Evolutionary conservation across 2,888 invertebrate species (phyloP).

Genomic region (Periphyllus acericola): DNA sequence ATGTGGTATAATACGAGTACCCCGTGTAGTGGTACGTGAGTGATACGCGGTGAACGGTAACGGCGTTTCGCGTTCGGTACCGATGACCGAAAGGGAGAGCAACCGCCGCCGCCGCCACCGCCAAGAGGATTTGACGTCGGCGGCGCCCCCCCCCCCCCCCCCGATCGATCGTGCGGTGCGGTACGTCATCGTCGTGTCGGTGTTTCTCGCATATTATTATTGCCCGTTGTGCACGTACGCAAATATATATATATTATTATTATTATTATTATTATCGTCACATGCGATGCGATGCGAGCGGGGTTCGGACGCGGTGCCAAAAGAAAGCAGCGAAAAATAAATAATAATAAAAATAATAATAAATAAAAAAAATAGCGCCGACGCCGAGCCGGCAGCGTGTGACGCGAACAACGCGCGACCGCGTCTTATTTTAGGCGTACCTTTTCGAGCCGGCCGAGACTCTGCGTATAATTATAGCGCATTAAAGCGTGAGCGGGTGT

Average conservation of each 20-base stretch:
- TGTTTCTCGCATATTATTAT: background rate
- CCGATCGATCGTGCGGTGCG: background rate
- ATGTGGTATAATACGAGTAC: too few species aligned
- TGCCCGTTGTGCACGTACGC: background rate
- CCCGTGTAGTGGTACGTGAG: background rate
- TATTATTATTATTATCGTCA: background rate
- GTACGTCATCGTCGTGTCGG: background rate
- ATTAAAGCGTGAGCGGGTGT: background rate
- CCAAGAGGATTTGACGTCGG: background rate
- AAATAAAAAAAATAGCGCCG: background rate
- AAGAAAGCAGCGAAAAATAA: too few species aligned
- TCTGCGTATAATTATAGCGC: slow-evolving; percentile 39
- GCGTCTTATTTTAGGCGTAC: slow-evolving; percentile 42
- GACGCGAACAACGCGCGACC: background rate
- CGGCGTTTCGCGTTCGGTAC: background rate
- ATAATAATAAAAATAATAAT: too few species aligned
- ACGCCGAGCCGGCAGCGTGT: background rate
- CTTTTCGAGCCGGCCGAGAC: slow-evolving; percentile 21
- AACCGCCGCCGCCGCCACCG: background rate
- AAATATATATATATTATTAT: background rate
- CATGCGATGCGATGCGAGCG: background rate
- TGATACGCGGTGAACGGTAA: background rate
- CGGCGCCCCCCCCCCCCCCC: too few species aligned
- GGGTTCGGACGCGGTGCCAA: too few species aligned
- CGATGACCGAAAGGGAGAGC: background rate